Evolutionary conservation across 2,888 invertebrate genomes (phyloP).

Genomic region (Allolobophora icterica): DNA sequence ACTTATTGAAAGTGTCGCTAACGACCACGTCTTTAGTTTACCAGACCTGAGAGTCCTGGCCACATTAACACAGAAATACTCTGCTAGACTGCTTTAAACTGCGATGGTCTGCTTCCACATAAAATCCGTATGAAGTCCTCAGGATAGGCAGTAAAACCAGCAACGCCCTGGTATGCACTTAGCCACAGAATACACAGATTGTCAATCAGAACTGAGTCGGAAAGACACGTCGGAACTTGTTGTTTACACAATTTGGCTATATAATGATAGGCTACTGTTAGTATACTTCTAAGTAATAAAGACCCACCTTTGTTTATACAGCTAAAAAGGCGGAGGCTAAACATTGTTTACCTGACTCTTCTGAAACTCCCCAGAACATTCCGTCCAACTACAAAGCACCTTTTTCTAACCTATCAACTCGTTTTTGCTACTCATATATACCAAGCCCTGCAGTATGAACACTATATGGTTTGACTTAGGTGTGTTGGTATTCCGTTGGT

Average conservation of each 20-base stretch:
- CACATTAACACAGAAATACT: background rate
- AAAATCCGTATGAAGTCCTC: background rate
- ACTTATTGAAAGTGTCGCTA: background rate
- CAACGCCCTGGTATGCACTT: conserved; percentile 1
- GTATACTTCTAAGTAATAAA: background rate
- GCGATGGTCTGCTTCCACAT: background rate
- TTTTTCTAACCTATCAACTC: background rate
- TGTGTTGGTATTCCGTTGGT: background rate
- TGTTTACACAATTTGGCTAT: background rate
- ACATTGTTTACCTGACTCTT: background rate
- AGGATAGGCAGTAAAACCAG: background rate
- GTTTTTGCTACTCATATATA: background rate
- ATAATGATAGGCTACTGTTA: background rate
- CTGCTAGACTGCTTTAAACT: background rate
- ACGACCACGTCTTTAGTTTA: background rate
- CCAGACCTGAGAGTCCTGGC: background rate
- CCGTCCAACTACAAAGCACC: background rate
- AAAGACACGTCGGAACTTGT: background rate
- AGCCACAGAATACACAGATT: background rate
- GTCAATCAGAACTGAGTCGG: background rate
- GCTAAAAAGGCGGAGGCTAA: background rate
- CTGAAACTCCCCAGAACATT: background rate
- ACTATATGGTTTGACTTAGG: background rate
- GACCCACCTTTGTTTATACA: background rate
- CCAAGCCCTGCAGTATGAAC: background rate